A percentile compares a stretch with the other conserved stretches of the same genome.
phyloP scores from a whole-genome alignment of 2,113 vertebrate species.

The Xerus inauris region DNA sequence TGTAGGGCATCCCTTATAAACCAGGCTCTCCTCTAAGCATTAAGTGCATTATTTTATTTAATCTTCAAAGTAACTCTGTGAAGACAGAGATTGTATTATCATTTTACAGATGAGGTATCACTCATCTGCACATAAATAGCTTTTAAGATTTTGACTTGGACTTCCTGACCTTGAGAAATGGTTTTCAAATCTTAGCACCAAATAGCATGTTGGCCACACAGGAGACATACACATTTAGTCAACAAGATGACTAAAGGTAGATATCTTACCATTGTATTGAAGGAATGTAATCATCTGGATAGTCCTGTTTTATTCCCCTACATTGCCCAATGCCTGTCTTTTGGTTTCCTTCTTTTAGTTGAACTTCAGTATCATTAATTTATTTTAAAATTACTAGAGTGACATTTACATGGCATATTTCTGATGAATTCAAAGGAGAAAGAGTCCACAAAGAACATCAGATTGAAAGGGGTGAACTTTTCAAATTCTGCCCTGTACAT shows the following conservation, averaged over 20 bases:
- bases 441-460: background rate
- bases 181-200: background rate
- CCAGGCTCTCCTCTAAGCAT: background rate
- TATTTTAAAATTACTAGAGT: background rate
- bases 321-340: background rate
- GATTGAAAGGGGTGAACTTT: background rate
- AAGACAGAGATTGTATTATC: background rate
- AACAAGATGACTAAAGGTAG: background rate
- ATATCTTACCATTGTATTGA: background rate
- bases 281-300: background rate
- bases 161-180: background rate
- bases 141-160: background rate
- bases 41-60: background rate
- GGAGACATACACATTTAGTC: background rate
- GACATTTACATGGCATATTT: background rate
- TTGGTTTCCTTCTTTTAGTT: background rate
- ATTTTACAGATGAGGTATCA: background rate
- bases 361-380: background rate
- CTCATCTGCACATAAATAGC: background rate
- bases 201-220: background rate
- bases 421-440: background rate
- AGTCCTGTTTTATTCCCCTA: background rate
- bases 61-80: background rate
- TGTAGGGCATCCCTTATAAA: background rate
- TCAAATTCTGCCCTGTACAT: background rate